Evolutionary conservation across 1,140 invertebrate species (phyloP), one percentile per base, ranked within the genome.

Genomic region (Zaprionus nigranus): DNA sequence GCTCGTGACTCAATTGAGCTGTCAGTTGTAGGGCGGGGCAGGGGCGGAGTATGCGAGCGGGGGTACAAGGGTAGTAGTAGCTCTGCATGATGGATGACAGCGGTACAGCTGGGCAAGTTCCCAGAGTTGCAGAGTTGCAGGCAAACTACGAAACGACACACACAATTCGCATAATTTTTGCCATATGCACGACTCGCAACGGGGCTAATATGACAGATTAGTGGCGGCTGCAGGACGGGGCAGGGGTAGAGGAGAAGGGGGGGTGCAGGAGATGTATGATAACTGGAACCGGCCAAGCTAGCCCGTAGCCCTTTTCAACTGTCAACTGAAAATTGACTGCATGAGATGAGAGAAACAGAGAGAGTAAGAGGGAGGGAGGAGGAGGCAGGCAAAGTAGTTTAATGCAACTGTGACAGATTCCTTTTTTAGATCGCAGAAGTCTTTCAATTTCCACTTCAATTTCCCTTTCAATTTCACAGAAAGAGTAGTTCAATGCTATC

Each of bases 81-180:
- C 6, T 46, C 20, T 51, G 46, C 20, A 83, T 87, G 83, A 87
- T 87, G 83, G 84, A 87, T 87, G 80, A 38, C 24, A 40, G 36
- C 28, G 49, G 12, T 20, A 49, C 61, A 64, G 61, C 61, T 64
- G 61, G 17, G 46, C 49, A 20, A 20, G 36, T 40, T 36, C 46
- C 24, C 34, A 71, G 38, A 40, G 15, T 40, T 43, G 28, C 38
- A 46, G 70, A 40, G 15, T 40, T 43, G 28, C 38, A 46, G 70
- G 36, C 38, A 59, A 72, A 54, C 20, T 63, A 30, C 28, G 36
- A 46, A 17, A 46, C 40, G 40, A 9, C 40, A 46, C 40, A 43
- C 36, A 49, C 26, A 51, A 24, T 51, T 24, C 20, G 54, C n/a
- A 17, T 71, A 64, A 71, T 71, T 56, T 56, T 64, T 20, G 60